phyloP scores from a whole-genome alignment of 2,113 vertebrate species.

The Neoarius graeffei region DNA sequence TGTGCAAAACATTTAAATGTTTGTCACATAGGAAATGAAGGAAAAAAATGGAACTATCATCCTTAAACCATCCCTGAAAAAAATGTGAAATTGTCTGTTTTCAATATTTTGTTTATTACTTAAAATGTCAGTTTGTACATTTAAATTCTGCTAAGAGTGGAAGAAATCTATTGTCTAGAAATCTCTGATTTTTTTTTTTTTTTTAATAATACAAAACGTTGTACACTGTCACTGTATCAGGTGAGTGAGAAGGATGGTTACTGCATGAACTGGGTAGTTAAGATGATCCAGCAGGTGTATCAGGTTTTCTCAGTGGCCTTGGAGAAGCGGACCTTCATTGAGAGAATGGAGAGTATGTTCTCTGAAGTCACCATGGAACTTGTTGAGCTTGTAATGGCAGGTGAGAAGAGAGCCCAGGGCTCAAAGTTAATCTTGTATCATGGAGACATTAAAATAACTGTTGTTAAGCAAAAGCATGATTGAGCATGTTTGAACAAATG shows the following conservation, averaged over 20 bases:
- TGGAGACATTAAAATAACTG: neutral
- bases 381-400: slow-evolving; percentile 72
- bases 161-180: neutral
- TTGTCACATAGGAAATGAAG: neutral
- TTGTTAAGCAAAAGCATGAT: neutral
- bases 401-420: slow-evolving; percentile 63
- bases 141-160: neutral
- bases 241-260: slow-evolving; percentile 90
- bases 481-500: neutral
- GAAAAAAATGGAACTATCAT: neutral
- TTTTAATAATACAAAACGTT: neutral
- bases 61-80: neutral
- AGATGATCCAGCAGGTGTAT: slow-evolving; percentile 83
- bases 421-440: neutral
- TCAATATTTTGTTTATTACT: neutral
- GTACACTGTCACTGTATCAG: slow-evolving; percentile 61
- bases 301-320: slow-evolving; percentile 68
- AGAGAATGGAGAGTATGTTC: slow-evolving; percentile 80
- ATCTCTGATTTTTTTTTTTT: neutral
- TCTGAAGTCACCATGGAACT: slow-evolving; percentile 76
- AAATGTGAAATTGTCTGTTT: neutral
- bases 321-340: slow-evolving; percentile 79
- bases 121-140: neutral
- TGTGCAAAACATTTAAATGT: neutral
- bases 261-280: slow-evolving; percentile 86